These are phyloP conservation scores for Drosophila ustulata DNA, from an alignment of 2,888 invertebrate species.

Conservation along the genomic window DNA sequence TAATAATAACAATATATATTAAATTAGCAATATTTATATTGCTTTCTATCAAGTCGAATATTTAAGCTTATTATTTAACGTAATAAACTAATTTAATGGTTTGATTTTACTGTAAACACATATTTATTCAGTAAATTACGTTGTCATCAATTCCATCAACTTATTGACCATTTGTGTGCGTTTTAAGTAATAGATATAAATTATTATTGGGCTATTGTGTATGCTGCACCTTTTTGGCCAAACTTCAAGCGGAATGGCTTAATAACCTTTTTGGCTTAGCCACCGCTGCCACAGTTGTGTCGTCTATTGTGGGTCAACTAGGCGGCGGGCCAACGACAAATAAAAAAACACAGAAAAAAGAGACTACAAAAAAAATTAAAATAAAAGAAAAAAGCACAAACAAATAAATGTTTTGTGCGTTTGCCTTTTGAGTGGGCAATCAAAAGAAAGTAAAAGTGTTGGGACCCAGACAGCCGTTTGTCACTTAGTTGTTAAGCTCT, in stretches of 20 bases:
- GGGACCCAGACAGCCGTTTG: slow-evolving; percentile 39
- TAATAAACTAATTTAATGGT: neutral
- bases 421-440: slow-evolving; percentile 49
- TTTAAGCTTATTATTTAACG: neutral
- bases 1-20: too few species aligned
- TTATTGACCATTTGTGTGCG: neutral
- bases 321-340: slow-evolving; percentile 1
- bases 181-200: neutral
- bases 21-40: too few species aligned
- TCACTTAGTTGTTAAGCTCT: slow-evolving; percentile 42
- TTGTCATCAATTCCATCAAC: neutral
- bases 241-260: slow-evolving; percentile 47
- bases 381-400: slow-evolving; percentile 24
- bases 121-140: neutral
- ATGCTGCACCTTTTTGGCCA: slow-evolving; percentile 27
- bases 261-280: slow-evolving; percentile 64
- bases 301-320: slow-evolving; percentile 47
- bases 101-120: neutral
- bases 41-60: neutral
- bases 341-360: neutral
- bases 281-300: slow-evolving; percentile 21
- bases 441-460: slow-evolving; percentile 78
- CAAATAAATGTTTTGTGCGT: slow-evolving; percentile 54
- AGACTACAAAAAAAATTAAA: slow-evolving; percentile 15
- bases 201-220: neutral